These are phyloP conservation scores for Sitta europaea DNA, from an alignment of 2,113 vertebrate genomes.

Conservation along the genomic window DNA sequence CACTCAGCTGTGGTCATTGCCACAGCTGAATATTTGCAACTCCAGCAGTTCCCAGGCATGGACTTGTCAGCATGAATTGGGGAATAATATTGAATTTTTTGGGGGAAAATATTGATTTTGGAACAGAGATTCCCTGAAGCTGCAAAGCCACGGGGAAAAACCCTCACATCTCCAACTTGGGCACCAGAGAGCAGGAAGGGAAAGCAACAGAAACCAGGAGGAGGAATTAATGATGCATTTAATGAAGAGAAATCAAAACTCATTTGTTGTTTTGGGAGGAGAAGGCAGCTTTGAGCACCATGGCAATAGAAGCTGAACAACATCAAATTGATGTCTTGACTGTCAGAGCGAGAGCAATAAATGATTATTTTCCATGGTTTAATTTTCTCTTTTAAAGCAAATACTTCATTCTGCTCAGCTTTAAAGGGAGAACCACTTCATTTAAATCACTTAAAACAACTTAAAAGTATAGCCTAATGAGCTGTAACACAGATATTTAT, in stretches of 20 bases:
- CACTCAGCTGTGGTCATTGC: neutral
- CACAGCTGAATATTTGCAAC: neutral
- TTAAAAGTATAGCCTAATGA: conserved; percentile 50
- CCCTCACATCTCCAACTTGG: rapidly evolving
- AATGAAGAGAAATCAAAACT: conserved; percentile 41
- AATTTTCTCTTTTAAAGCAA: conserved; percentile 24
- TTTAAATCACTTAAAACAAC: conserved; percentile 55
- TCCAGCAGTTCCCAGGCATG: neutral
- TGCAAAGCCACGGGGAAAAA: neutral
- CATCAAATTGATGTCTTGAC: neutral
- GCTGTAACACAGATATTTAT: conserved; percentile 1
- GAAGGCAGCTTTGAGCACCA: neutral
- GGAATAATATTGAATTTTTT: neutral
- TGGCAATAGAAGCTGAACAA: neutral
- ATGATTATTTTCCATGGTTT: neutral
- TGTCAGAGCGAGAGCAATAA: conserved; percentile 10
- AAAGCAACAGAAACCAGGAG: conserved; percentile 50
- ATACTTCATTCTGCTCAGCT: conserved; percentile 12
- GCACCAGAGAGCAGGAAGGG: neutral
- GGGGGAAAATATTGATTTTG: neutral
- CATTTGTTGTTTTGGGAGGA: conserved; percentile 29
- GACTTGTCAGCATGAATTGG: rapidly evolving
- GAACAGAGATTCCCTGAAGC: neutral
- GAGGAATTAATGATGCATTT: conserved; percentile 51
- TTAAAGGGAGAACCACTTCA: conserved; percentile 39